Percentiles rank a stretch among this genome's conserved stretches.
phyloP scores from a whole-genome alignment of 2,888 invertebrate genomes.

The Cordilura impudica region DNA sequence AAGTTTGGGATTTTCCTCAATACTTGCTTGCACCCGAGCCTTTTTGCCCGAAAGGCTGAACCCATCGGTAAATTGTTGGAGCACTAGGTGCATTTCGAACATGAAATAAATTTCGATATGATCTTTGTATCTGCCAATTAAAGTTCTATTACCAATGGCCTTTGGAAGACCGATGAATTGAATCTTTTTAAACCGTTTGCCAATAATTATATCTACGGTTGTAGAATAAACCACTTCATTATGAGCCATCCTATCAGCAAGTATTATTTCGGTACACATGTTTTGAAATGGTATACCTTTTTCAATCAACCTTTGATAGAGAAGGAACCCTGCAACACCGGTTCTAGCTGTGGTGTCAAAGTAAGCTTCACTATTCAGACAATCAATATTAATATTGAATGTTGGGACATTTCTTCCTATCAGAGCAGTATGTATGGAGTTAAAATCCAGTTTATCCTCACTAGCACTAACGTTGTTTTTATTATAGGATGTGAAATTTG shows the following conservation, averaged over 20 bases:
- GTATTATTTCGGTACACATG: conserved; percentile 4
- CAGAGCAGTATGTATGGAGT: background rate
- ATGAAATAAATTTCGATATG: too few relatives aligned
- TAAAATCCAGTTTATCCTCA: conserved; percentile 18
- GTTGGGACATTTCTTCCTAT: conserved; percentile 1
- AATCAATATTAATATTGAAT: background rate
- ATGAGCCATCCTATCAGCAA: too few relatives aligned
- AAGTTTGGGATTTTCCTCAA: too few relatives aligned
- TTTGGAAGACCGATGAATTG: conserved; percentile 22
- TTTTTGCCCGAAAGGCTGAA: too few relatives aligned
- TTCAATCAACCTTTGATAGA: too few relatives aligned
- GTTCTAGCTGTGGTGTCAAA: conserved; percentile 15
- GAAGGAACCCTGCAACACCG: background rate
- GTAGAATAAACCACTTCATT: too few relatives aligned
- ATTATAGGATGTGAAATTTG: conserved; percentile 13
- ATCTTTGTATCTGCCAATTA: too few relatives aligned
- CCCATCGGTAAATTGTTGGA: too few relatives aligned
- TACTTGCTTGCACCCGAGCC: too few relatives aligned
- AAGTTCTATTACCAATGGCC: conserved; percentile 16
- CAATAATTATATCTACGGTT: too few relatives aligned
- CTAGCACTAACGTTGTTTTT: background rate
- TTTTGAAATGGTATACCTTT: background rate
- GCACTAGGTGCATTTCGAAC: too few relatives aligned
- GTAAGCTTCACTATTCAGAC: background rate
- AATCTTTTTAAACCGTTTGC: conserved; percentile 12